phyloP scores from a whole-genome alignment of 2,113 vertebrate species.

The human region GRCh38 chr5:27467001-27467500 shows the following conservation, averaged over 20 bases:
- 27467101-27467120: not conserved
- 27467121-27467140: not conserved
- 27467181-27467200: not conserved
- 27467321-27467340: not conserved
- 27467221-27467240: not conserved
- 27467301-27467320: not conserved
- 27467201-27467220: not conserved
- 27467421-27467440: not conserved
- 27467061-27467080: not conserved
- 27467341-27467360: not conserved
- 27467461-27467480: not conserved
- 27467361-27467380: not conserved
- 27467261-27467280: not conserved
- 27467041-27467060: not conserved
- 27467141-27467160: not conserved
- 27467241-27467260: not conserved
- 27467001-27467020: not conserved
- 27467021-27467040: not conserved
- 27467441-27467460: not conserved
- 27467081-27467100: not conserved
- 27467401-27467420: not conserved
- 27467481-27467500: not conserved
- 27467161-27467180: not conserved
- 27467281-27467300: not conserved
- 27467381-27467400: not conserved